These are phyloP conservation scores for Semotilus atromaculatus DNA, from an alignment of 2,797 vertebrate species.

Conservation along the genomic window DNA sequence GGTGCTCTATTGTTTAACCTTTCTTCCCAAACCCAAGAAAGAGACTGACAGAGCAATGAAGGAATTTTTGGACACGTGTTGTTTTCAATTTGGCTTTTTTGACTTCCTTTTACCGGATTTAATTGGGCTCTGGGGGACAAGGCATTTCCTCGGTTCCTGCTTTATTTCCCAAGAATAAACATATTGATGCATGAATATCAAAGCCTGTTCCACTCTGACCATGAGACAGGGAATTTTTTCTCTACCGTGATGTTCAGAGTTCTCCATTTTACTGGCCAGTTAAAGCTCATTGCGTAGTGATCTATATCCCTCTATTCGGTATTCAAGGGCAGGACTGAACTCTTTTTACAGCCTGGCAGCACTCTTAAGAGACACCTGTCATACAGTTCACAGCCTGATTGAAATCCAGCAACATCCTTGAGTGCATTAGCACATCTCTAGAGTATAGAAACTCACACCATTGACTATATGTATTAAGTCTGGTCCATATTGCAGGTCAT, in stretches of 20 bases:
- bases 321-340: constrained; percentile 26
- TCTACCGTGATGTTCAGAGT: constrained; percentile 9
- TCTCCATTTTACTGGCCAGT: constrained; percentile 25
- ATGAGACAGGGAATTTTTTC: constrained; percentile 16
- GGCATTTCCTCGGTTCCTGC: constrained; percentile 26
- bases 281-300: constrained; percentile 27
- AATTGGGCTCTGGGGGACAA: constrained; percentile 53
- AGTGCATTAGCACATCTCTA: neutral
- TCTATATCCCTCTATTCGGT: constrained; percentile 18
- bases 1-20: constrained; percentile 37
- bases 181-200: constrained; percentile 20
- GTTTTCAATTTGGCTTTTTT: constrained; percentile 9
- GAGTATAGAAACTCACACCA: neutral
- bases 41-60: constrained; percentile 13
- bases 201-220: constrained; percentile 27
- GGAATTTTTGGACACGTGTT: constrained; percentile 11
- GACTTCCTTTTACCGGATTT: constrained; percentile 28
- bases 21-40: neutral
- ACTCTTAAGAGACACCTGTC: constrained; percentile 29
- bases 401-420: constrained; percentile 22
- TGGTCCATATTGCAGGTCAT: neutral
- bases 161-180: constrained; percentile 32
- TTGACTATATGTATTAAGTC: neutral
- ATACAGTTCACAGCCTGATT: constrained; percentile 18
- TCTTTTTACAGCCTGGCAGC: neutral